phyloP scores from a whole-genome alignment of 2,888 invertebrate species.

The Stegana nigrithorax region DNA sequence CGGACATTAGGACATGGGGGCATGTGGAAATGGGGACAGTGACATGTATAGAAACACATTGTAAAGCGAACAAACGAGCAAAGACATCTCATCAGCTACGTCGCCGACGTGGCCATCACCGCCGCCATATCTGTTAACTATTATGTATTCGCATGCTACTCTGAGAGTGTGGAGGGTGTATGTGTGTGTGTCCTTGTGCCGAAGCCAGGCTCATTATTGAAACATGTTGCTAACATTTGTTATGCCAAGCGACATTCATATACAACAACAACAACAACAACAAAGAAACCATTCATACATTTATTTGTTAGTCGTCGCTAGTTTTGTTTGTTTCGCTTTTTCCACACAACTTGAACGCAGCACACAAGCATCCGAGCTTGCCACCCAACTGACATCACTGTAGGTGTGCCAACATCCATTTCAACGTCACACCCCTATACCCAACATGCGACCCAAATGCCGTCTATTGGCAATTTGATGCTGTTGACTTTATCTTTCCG shows the following conservation, averaged over 20 bases:
- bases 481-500: conserved; percentile 49
- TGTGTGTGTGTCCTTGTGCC: not conserved
- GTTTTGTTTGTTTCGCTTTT: conserved; percentile 9
- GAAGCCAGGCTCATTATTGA: conserved; percentile 46
- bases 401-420: not conserved
- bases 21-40: not conserved
- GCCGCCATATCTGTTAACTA: not conserved
- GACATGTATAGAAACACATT: conserved; percentile 11
- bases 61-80: not conserved
- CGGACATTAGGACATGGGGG: not conserved
- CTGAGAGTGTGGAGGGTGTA: not conserved
- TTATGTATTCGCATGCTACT: not conserved
- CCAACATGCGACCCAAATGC: not conserved
- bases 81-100: not conserved
- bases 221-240: conserved; percentile 57
- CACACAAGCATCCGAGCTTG: not conserved
- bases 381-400: not conserved
- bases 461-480: conserved; percentile 44
- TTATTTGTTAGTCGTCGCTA: not conserved
- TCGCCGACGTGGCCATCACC: not conserved
- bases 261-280: not conserved
- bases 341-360: not conserved
- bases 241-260: conserved; percentile 53
- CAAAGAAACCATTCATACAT: not conserved
- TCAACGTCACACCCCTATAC: not conserved